Base-by-base conservation (phyloP, 2,888 invertebrate species). In the Orthosia gracilis region DNA sequence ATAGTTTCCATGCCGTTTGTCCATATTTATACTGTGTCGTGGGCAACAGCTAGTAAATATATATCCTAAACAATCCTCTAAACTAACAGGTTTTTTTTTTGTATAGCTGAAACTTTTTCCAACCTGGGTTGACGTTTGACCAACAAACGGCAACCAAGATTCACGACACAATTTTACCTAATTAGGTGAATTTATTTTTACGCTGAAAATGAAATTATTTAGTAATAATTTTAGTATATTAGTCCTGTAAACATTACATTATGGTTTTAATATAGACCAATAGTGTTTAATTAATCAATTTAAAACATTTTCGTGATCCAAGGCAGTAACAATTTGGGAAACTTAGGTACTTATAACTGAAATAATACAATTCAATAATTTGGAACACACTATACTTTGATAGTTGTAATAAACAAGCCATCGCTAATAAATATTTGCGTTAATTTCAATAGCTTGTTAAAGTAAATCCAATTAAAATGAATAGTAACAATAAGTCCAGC, bases 101-200 rank as follows among this genome's bases (percentile, higher is more conserved):
- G n/a, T n/a, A n/a, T n/a, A n/a, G 12, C 3, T 2, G 31, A 0
- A 45, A 40, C 5, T n/a, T 49, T 55, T 57, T 15, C 0, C 1
- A 12, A 2, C n/a, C n/a, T n/a, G n/a, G 3, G 0, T 0, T 18
- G n/a, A 31, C 21, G 15, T 13, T 55, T 12, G 2, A 23, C 50
- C 11, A 68, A 31, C 3, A 52, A 31, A 58, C 47, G n/a, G 4
- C n/a, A 13, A n/a, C 21, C 3, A 59, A 18, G 50, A 47, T 69
- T 54, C 40, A 61, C 59, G 59, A 78, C 78, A 54, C 49, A 61
- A 52, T 78, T 77, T 59, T 26, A 40, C 40, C 9, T 54, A 75
- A 69, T 78, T 78, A 69, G 69, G 59, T 69, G 47, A 75, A 75
- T 54, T 78, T 31, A 54, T 49, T 59, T 55, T 59, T 40, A 78